phyloP scores from a whole-genome alignment of 2,113 vertebrate species.

The Orthochromis malagaraziensis region DNA sequence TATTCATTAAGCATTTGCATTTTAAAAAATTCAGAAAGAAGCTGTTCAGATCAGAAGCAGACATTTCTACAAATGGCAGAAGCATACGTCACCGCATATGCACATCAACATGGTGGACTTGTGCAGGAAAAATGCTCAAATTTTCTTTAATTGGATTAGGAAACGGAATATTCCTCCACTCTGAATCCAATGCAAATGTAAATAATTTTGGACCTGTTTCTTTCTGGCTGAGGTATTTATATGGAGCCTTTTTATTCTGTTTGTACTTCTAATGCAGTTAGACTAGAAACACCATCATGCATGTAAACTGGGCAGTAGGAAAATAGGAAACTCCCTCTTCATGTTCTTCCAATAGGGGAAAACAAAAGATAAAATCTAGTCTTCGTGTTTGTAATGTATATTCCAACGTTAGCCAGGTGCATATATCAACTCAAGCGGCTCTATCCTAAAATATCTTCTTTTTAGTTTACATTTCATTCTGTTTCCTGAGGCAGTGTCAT shows the following conservation, averaged over 20 bases:
- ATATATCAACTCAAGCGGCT: background rate
- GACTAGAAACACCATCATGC: background rate
- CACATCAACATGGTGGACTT: background rate
- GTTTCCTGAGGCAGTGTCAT: background rate
- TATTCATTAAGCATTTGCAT: background rate
- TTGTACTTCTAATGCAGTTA: background rate
- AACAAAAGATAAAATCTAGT: background rate
- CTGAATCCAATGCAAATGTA: background rate
- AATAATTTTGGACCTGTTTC: accelerated
- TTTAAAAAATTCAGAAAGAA: accelerated
- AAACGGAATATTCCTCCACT: background rate
- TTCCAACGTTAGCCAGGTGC: background rate
- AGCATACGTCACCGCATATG: background rate
- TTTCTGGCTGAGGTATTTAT: background rate
- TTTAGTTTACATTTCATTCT: background rate
- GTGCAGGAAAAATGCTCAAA: background rate
- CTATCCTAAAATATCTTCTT: background rate
- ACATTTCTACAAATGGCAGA: background rate
- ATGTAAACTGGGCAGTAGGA: background rate
- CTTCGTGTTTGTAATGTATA: background rate
- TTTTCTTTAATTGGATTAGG: background rate
- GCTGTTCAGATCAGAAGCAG: background rate
- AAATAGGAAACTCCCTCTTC: background rate
- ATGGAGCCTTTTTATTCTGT: background rate
- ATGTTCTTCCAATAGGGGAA: background rate